Conservation (phyloP, 2,113 vertebrate genomes). For the Mustelus asterias region DNA sequence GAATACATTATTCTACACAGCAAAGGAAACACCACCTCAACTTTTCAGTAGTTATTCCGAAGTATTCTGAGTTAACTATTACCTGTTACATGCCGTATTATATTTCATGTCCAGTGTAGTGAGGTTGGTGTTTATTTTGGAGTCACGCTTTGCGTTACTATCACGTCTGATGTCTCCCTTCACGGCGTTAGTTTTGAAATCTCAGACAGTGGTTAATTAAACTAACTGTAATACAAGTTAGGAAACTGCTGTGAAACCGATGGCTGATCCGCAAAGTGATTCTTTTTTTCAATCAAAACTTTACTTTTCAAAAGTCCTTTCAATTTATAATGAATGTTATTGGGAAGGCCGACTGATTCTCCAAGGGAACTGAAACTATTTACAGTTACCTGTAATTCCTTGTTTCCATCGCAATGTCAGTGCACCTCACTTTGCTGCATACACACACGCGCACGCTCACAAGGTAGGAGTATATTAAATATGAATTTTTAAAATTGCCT, state of each 20-base stretch:
- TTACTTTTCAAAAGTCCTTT: neutral
- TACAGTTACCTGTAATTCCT: neutral
- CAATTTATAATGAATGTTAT: neutral
- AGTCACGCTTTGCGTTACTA: neutral
- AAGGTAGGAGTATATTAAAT: neutral
- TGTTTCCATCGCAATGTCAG: neutral
- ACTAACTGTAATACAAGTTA: neutral
- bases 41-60: neutral
- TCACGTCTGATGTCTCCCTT: neutral
- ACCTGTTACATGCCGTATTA: neutral
- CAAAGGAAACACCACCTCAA: neutral
- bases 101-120: neutral
- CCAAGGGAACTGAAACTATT: neutral
- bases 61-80: neutral
- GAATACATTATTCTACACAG: neutral
- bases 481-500: neutral
- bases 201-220: constrained; percentile 12
- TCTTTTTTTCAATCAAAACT: neutral
- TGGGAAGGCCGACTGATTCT: neutral
- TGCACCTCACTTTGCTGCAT: neutral
- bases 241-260: neutral
- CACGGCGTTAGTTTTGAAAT: neutral
- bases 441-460: neutral
- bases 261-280: neutral
- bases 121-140: neutral